Evolutionary conservation across 2,113 vertebrate species (phyloP).

Genomic region (Rhineura floridana): DNA sequence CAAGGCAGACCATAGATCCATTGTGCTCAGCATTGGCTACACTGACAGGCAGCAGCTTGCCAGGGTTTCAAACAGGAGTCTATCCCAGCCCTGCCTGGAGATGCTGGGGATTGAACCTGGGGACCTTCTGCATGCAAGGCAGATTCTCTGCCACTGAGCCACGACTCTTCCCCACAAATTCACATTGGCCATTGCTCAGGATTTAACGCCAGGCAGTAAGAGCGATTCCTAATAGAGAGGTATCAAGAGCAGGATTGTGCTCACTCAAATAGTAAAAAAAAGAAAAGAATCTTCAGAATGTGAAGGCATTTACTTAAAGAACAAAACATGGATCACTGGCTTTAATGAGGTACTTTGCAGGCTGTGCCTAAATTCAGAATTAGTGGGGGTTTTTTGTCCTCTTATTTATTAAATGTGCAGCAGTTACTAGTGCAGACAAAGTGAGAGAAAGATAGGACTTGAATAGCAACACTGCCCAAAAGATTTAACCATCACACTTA

Average conservation of each 20-base stretch:
- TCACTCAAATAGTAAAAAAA: neutral
- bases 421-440: constrained; percentile 60
- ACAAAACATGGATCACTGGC: constrained; percentile 35
- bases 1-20: no score
- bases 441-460: constrained; percentile 29
- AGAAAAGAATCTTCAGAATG: neutral
- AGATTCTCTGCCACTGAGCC: no score
- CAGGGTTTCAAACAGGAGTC: no score
- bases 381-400: constrained; percentile 58
- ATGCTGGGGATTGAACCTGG: no score
- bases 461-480: constrained; percentile 16
- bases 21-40: no score
- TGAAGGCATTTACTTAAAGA: constrained; percentile 51
- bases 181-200: neutral
- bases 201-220: neutral
- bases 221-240: neutral
- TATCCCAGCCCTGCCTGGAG: no score
- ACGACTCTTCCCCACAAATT: neutral
- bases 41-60: no score
- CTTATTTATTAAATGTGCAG: constrained; percentile 57
- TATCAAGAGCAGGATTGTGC: neutral
- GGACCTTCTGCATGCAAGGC: no score
- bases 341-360: constrained; percentile 50
- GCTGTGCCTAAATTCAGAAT: constrained; percentile 47
- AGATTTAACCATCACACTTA: constrained; percentile 56